Base-by-base conservation (phyloP, 1,140 invertebrate genomes). In the Cydia amplana region DNA sequence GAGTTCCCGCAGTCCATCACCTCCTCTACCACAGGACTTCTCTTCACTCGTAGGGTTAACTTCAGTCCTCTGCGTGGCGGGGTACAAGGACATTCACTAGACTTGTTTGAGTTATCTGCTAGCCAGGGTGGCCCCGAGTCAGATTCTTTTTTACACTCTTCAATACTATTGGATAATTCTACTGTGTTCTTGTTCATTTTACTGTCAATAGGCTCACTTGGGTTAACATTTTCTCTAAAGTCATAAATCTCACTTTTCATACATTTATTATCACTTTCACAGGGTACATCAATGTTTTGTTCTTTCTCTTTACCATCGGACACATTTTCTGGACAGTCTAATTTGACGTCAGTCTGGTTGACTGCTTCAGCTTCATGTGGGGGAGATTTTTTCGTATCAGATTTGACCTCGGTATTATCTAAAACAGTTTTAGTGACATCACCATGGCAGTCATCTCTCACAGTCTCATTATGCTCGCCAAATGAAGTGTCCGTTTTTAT, bases 11-110 rank as follows among this genome's bases (percentile, higher is more conserved):
- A 96, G 87, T 97, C 97, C 77, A 97, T 96, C 0, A 97, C 95
- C 80, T 98, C 97, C 83, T 98, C 97, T 16, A 97, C 87, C 75
- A 97, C 95, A 1, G 97, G 97, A 72, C 97, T 97, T 25, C 97
- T 95, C 86, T 97, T 97, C 94, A 98, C 97, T 4, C 97, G 94
- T 16, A 98, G 87, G 1, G 97, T 98, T 49, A 98, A 84, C 82
- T 97, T 97, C 16, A 97, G 89, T 14, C 96, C 93, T 18, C 96
- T 94, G 64, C 94, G 94, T 4, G 94, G 94, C 4, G 94, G 95
- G 5, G 94, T 95, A 63, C 93, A 93, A 10, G 94, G 94, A 78
- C 91, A 93, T 64, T 88, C 91, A 78, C 84, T 87, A 70, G 87
- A 89, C 79, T 92, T 92, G 67, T 92, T 91, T 36, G 87, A 88